These are phyloP conservation scores for Eospalax fontanierii DNA, from an alignment of 2,797 vertebrate genomes.

Conservation along the genomic window DNA sequence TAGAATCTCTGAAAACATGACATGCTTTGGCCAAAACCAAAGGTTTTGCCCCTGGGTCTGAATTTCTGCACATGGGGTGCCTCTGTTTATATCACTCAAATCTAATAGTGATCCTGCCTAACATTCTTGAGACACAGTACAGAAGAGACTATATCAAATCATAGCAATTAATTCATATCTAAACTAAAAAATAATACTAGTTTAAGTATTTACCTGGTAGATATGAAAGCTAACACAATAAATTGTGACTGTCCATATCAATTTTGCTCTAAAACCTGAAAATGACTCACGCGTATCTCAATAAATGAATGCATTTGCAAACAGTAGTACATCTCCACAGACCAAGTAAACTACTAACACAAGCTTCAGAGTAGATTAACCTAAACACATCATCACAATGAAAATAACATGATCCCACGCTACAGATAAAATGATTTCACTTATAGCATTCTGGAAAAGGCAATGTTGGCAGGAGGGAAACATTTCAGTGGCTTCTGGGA, in stretches of 20 bases:
- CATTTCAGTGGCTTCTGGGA: background rate
- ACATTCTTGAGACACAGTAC: background rate
- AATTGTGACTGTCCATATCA: background rate
- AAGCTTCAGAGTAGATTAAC: background rate
- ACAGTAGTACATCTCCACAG: background rate
- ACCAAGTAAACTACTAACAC: background rate
- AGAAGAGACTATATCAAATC: background rate
- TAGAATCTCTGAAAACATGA: no score
- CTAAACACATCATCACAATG: background rate
- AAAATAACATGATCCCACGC: background rate
- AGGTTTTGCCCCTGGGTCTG: background rate
- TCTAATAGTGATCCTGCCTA: background rate
- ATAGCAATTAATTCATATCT: slow-evolving; percentile 14
- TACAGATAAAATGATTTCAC: background rate
- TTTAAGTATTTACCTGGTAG: background rate
- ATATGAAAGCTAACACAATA: background rate
- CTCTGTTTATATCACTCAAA: background rate
- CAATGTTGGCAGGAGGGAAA: background rate
- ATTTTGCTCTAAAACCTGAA: background rate
- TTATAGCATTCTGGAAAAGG: background rate
- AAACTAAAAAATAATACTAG: background rate
- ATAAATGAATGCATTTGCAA: background rate
- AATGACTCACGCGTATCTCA: no score
- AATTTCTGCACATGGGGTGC: background rate
- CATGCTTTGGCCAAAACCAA: no score